A percentile compares a stretch with the other conserved stretches of the same genome.
Evolutionary conservation across 2,113 vertebrate genomes (phyloP).

Genomic region (Myanophis thanlyinensis): DNA sequence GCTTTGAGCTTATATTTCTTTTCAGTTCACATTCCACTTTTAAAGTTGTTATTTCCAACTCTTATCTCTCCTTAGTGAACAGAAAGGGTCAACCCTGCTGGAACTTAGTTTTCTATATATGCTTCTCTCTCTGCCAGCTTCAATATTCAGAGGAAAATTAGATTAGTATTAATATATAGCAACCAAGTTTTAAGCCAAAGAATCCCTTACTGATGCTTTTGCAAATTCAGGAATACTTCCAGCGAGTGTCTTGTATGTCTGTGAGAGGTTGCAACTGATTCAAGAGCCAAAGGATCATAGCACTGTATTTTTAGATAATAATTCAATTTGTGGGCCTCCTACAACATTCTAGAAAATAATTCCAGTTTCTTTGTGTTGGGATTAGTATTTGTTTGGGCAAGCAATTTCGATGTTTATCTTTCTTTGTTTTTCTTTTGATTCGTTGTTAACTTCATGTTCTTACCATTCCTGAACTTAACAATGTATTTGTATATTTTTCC

Average conservation of each 20-base stretch:
- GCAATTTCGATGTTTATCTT: neutral
- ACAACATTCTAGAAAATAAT: neutral
- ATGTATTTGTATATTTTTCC: neutral
- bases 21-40: neutral
- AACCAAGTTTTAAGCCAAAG: neutral
- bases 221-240: neutral
- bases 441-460: neutral
- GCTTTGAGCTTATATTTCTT: neutral
- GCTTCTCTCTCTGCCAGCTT: neutral
- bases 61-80: neutral
- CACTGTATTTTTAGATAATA: neutral
- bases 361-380: neutral
- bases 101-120: neutral
- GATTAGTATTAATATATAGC: neutral
- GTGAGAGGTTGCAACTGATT: neutral
- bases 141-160: neutral
- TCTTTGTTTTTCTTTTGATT: neutral
- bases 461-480: neutral
- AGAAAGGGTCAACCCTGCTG: neutral
- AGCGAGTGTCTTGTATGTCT: neutral
- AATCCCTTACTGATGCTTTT: neutral
- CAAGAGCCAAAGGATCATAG: neutral
- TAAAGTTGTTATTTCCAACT: neutral
- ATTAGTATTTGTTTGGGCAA: neutral
- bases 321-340: neutral